Evolutionary conservation across 2,113 vertebrate species (phyloP), one percentile per base, ranked within the genome.

Genomic region (Dinomys branickii): DNA sequence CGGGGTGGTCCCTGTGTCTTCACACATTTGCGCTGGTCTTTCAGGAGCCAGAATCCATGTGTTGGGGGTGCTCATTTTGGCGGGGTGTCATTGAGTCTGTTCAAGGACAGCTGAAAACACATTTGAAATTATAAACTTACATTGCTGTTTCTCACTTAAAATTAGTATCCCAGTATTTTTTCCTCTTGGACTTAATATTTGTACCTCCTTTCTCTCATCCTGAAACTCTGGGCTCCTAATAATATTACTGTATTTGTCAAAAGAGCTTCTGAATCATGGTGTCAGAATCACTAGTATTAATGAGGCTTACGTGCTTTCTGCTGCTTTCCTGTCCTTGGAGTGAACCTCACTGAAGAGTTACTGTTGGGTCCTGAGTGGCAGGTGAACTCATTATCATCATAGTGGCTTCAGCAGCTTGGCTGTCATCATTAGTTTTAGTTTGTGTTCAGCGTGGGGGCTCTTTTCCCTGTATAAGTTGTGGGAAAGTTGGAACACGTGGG

Each of bases 1-100:
- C n/a, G 2, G 14, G n/a, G 67, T 38, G 86, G 2, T 35, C 69
- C 8, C 2, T 5, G 6, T 30, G 30, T 2, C 10, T 17, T 38
- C 28, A 81, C 20, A 67, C 5, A 0, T 30, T n/a, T 33, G 38
- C 7, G 0, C 16, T 65, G 3, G 3, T 58, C 58, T 59, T 77
- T 69, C 54, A 26, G 59, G n/a, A 71, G 7, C 30, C 14, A 2
- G 58, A 26, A 41, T 67, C 22, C 41, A 0, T 3, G 1, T 41
- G 17, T 59, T 22, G 17, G 61, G 13, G 61, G 13, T 19, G 12
- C 8, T 19, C 8, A 13, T 41, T 20, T 63, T 41, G 28, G 1
- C 0, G 14, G 1, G 16, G 35, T 4, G 3, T 30, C 47, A 0
- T 20, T 77, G 7, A 35, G 30, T 13, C 41, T 2, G 17, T 12